Evolutionary conservation across 1,140 invertebrate species (phyloP).

Genomic region (Aphaenogaster ashmeadi): DNA sequence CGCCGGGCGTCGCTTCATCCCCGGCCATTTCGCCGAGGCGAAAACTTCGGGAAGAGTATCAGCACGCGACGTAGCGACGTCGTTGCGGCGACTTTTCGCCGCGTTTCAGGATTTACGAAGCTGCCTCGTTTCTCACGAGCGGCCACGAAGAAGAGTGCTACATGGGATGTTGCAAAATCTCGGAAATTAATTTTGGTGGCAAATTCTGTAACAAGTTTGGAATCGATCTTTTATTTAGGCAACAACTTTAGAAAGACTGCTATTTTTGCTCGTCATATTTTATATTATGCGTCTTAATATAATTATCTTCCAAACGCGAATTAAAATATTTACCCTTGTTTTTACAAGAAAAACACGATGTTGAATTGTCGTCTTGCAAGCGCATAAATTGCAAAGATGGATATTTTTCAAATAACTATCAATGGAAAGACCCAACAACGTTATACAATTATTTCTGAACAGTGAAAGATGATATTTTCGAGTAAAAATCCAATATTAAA

Average conservation of each 20-base stretch:
- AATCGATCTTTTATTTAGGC: background rate
- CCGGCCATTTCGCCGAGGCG: conserved; percentile 40
- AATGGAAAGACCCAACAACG: background rate
- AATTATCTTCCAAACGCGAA: background rate
- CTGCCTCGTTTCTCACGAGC: conserved; percentile 42
- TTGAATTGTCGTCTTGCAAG: background rate
- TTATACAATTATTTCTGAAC: background rate
- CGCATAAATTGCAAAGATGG: background rate
- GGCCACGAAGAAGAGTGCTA: background rate
- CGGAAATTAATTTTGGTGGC: conserved; percentile 30
- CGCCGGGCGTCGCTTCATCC: conserved; percentile 21
- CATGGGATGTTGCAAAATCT: background rate
- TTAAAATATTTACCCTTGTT: background rate
- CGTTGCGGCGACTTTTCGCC: conserved; percentile 60
- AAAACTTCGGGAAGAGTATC: conserved; percentile 54
- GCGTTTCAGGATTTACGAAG: conserved; percentile 66
- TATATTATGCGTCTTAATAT: background rate
- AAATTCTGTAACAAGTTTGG: background rate
- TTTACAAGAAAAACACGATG: background rate
- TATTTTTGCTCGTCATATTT: background rate
- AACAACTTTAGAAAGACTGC: background rate
- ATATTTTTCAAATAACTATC: background rate
- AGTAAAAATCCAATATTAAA: background rate
- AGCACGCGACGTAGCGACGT: conserved; percentile 37
- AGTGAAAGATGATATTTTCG: background rate